phyloP scores from a whole-genome alignment of 2,113 vertebrate species.

The Plestiodon gilberti region DNA sequence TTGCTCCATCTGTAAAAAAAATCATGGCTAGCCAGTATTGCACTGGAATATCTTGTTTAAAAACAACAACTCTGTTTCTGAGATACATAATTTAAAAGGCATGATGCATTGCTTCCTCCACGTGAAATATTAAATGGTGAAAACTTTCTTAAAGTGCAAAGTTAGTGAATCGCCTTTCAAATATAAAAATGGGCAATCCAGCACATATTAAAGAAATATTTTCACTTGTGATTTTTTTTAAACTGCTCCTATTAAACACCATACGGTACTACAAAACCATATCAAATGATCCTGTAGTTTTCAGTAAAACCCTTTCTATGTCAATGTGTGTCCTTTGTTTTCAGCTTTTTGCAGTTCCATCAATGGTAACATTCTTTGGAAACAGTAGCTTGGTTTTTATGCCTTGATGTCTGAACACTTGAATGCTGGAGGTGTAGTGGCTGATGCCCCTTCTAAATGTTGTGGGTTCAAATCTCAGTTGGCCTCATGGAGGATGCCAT shows the following conservation, averaged over 20 bases:
- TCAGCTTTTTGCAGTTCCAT: conserved; percentile 12
- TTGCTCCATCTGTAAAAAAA: conserved; percentile 31
- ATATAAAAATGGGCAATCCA: neutral
- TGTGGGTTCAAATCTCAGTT: neutral
- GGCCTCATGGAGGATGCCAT: neutral
- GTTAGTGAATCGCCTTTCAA: neutral
- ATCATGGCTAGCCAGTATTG: conserved; percentile 11
- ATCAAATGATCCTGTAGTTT: neutral
- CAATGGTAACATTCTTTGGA: neutral
- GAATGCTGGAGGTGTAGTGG: neutral
- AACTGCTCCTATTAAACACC: neutral
- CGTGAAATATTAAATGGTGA: neutral
- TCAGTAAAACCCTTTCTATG: neutral
- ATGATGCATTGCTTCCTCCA: neutral
- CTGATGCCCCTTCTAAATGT: neutral
- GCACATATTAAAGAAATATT: neutral
- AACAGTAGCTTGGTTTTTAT: neutral
- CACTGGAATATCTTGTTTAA: neutral
- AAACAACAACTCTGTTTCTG: neutral
- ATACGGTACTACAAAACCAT: neutral
- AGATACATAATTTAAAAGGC: conserved; percentile 10
- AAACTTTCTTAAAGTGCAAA: neutral
- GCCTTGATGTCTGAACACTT: neutral
- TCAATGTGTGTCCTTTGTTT: conserved; percentile 20
- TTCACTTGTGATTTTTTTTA: neutral